Evolutionary conservation across 2,113 vertebrate species (phyloP), one percentile per base, ranked within the genome.

Genomic region (Vidua chalybeata): DNA sequence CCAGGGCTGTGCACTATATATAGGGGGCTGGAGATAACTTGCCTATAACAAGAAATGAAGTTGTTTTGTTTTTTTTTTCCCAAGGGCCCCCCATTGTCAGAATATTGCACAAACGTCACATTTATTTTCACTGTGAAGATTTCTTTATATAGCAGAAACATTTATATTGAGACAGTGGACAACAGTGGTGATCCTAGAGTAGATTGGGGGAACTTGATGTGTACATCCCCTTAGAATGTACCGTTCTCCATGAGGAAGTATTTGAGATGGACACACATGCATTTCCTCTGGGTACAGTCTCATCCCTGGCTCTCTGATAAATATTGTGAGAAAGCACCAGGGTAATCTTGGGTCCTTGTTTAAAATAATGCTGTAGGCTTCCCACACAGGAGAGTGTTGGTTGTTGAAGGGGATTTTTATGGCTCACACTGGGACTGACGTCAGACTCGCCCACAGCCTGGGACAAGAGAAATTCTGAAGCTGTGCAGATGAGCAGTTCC

Each of bases 231-330:
- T 62, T 35, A 4, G 28, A 71, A 66, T 10, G 31, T 26, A 2
- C 28, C 2, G 0, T 39, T 78, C 27, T 72, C 31, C 20, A 2
- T 0, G 0, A 17, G 41, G 7, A 72, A 12, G 12, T 27, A 3
- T 74, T 45, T 59, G 27, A 43, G 61, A 18, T 84, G 73, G 58
- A 71, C 82, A 11, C 18, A 12, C 46, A 2, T 14, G 31, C 30
- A 11, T 84, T 89, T 79, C 48, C 46, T 89, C 31, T 31, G 43
- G 51, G 27, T 43, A 87, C 62, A 39, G 71, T 18, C 62, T 46
- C 23, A 37, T 68, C 46, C 43, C 43, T 76, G 73, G 11, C 33
- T 55, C 62, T 28, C 0, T 51, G 62, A 43, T 45, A 56, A 77
- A 56, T 51, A 64, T 31, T 80, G 37, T 73, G 9, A 58, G 39